Evolutionary conservation across 2,797 vertebrate species (phyloP).

Genomic region (Galaxias olidus): DNA sequence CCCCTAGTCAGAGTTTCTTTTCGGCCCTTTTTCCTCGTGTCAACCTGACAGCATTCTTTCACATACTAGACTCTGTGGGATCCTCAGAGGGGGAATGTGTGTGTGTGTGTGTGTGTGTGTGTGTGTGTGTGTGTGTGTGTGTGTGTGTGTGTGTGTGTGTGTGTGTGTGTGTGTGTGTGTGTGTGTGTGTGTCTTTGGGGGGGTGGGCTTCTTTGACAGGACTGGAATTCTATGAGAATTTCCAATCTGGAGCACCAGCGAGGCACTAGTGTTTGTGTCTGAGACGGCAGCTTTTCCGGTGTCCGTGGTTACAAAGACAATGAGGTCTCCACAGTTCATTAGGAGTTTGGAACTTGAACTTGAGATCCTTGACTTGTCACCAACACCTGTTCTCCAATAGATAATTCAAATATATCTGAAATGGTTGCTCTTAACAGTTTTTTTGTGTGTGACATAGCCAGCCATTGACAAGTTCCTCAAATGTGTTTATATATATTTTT

Average conservation of each 20-base stretch:
- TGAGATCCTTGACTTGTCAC: background rate
- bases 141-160: no score
- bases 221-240: constrained; percentile 65
- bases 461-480: no score
- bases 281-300: constrained; percentile 20
- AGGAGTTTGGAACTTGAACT: constrained; percentile 11
- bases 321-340: background rate
- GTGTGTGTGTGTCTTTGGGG: constrained; percentile 57
- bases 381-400: no score
- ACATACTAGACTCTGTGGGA: constrained; percentile 68
- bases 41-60: constrained; percentile 72
- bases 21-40: no score
- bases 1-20: constrained; percentile 25
- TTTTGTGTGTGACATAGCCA: no score
- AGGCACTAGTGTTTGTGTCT: constrained; percentile 24
- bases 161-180: no score
- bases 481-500: no score
- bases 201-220: constrained; percentile 48
- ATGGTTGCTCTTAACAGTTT: no score
- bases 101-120: no score
- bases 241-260: constrained; percentile 38
- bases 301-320: constrained; percentile 13
- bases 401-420: no score
- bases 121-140: no score
- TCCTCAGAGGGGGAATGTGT: constrained; percentile 44